A percentile compares a stretch with the other conserved stretches of the same genome.
phyloP scores from a whole-genome alignment of 1,140 invertebrate genomes.

The Drosophila sturtevanti region DNA sequence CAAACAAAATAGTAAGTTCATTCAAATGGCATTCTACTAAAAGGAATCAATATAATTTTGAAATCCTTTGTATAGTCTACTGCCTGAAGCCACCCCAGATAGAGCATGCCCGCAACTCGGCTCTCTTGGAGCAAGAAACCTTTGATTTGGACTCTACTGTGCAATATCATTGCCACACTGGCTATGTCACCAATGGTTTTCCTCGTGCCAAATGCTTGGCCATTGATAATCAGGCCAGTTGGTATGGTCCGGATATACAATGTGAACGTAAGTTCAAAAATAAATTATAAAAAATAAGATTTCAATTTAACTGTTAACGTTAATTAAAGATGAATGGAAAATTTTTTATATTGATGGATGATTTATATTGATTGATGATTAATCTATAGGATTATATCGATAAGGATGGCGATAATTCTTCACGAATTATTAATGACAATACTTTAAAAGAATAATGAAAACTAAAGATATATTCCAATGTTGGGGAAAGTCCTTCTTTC shows the following conservation, averaged over 20 bases:
- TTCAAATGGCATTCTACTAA: rapidly evolving
- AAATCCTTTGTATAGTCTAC: constrained; percentile 86
- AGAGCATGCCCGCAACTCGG: constrained; percentile 94
- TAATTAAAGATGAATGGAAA: too few species aligned
- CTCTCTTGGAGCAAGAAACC: constrained; percentile 90
- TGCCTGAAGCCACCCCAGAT: constrained; percentile 94
- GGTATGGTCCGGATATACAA: constrained; percentile 97
- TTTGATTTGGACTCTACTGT: constrained; percentile 93
- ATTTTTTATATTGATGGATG: too few species aligned
- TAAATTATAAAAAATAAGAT: too few species aligned
- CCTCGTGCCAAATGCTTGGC: constrained; percentile 89
- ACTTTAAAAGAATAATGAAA: too few species aligned
- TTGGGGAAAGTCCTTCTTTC: too few species aligned
- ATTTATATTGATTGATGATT: too few species aligned
- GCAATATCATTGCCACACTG: constrained; percentile 94
- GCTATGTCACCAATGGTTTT: constrained; percentile 71
- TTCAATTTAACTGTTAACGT: too few species aligned
- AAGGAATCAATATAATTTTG: neutral
- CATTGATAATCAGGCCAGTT: constrained; percentile 92
- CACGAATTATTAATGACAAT: too few species aligned
- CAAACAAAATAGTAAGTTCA: constrained; percentile 90
- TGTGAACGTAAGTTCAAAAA: constrained; percentile 91
- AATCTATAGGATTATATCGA: too few species aligned
- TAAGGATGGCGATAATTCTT: too few species aligned
- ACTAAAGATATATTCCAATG: too few species aligned